A percentile compares a stretch with the other conserved stretches of the same genome.
These are phyloP conservation scores for Podiceps cristatus DNA, from an alignment of 2,113 vertebrate genomes.

Conservation along the genomic window DNA sequence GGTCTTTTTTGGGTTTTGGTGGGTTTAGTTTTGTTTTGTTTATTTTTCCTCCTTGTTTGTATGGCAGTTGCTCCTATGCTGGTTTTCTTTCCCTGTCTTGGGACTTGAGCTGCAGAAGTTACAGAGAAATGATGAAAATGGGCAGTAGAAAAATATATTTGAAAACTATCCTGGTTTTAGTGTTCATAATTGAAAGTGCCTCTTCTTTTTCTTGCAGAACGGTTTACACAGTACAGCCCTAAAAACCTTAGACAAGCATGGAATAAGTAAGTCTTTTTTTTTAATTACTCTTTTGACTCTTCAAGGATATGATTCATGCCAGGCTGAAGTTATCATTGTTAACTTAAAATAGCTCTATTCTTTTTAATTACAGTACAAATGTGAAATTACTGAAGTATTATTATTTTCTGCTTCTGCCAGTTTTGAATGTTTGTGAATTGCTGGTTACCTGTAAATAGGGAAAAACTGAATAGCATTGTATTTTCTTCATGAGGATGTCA, in stretches of 20 bases:
- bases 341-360: not conserved
- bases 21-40: not conserved
- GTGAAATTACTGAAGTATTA: not conserved
- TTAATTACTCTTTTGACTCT: not conserved
- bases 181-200: not conserved
- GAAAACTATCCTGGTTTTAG: not conserved
- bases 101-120: not conserved
- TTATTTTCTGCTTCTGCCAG: not conserved
- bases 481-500: not conserved
- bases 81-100: not conserved
- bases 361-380: not conserved
- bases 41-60: not conserved
- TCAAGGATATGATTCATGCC: not conserved
- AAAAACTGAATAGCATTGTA: not conserved
- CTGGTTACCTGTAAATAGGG: not conserved
- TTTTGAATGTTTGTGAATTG: not conserved
- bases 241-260: conserved; percentile 97
- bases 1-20: not conserved
- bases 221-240: conserved; percentile 91
- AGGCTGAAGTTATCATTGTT: not conserved
- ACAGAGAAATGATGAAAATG: not conserved
- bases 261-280: conserved; percentile 92
- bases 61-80: not conserved
- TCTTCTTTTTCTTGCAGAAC: conserved; percentile 80
- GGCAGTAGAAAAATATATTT: not conserved